These are phyloP conservation scores for Oryctes rhinoceros DNA, from an alignment of 1,140 invertebrate genomes.

Conservation along the genomic window DNA sequence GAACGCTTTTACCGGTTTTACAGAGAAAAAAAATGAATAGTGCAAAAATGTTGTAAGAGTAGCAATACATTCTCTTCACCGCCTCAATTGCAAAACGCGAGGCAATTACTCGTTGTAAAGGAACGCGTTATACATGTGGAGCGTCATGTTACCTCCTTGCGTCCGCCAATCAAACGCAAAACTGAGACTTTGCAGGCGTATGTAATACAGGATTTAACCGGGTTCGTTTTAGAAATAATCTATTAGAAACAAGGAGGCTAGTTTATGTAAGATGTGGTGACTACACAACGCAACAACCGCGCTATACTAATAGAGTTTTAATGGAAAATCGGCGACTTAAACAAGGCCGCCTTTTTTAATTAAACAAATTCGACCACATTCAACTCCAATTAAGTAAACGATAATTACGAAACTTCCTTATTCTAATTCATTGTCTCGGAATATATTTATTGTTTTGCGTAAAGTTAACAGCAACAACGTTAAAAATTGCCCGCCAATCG, in stretches of 20 bases:
- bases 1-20: background rate
- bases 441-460: background rate
- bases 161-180: slow-evolving; percentile 6
- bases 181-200: background rate
- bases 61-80: slow-evolving; percentile 18
- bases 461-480: background rate
- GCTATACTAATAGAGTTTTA: slow-evolving; percentile 4
- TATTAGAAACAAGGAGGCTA: background rate
- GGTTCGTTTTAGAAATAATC: background rate
- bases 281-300: background rate
- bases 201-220: background rate
- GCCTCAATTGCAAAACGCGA: slow-evolving; percentile 8
- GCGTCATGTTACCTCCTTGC: background rate
- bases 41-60: slow-evolving; percentile 29
- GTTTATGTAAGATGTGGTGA: slow-evolving; percentile 20
- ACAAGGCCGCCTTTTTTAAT: slow-evolving; percentile 21
- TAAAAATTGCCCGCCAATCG: too few relatives aligned
- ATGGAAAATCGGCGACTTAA: background rate
- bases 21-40: background rate
- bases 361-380: slow-evolving; percentile 24
- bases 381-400: background rate
- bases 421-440: background rate
- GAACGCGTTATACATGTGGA: background rate
- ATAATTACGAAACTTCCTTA: slow-evolving; percentile 7
- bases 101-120: background rate